Base-by-base conservation (phyloP, 2,888 invertebrate genomes). In the Caenorhabditis wallacei region DNA sequence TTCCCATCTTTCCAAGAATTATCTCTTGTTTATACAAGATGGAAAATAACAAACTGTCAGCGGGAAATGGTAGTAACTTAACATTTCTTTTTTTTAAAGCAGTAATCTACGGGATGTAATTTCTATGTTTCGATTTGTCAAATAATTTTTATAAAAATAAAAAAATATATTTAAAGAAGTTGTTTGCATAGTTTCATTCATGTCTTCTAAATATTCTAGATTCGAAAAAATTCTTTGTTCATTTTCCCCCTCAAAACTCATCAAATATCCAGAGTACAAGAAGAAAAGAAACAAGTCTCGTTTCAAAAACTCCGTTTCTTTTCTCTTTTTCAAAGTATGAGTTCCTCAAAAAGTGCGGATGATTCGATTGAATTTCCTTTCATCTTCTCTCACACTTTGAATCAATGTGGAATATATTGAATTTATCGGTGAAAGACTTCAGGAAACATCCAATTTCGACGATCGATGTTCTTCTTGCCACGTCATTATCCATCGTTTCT, bases 381-480 rank as follows among this genome's bases (percentile, higher is more conserved):
- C 24, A 2, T 51, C 53, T 53, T 22, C 56, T n/a, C 56, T 56
- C 43, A 53, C 61, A 63, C 61, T 68, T 40, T 46, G 30, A 35
- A 64, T 75, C 64, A 56, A 75, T 75, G 51, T 75, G 48, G 68
- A 11, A 48, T 59, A n/a, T n/a, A 76, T 76, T 68, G 68, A 76
- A 68, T 76, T 76, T 76, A 57, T 64, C 64, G 74, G 74, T 64
- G 74, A 74, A 74, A 74, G 74, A 64, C 74, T 74, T 74, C 56
- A 64, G 74, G 74, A 74, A 74, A 74, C 56, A 40, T 22, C 22
- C 74, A 66, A 66, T 75, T 72, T 37, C 48, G 57, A 13, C 8
- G 66, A 35, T 43, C 66, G 59, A 75, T 74, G 74, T 74, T 74
- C 72, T 64, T 35, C n/a, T 8, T 66, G 56, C 57, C 75, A 66